Percentiles rank a stretch among this genome's conserved stretches.
Evolutionary conservation across 1,140 invertebrate species (phyloP).

Genomic region (Cyclargus thomasi): DNA sequence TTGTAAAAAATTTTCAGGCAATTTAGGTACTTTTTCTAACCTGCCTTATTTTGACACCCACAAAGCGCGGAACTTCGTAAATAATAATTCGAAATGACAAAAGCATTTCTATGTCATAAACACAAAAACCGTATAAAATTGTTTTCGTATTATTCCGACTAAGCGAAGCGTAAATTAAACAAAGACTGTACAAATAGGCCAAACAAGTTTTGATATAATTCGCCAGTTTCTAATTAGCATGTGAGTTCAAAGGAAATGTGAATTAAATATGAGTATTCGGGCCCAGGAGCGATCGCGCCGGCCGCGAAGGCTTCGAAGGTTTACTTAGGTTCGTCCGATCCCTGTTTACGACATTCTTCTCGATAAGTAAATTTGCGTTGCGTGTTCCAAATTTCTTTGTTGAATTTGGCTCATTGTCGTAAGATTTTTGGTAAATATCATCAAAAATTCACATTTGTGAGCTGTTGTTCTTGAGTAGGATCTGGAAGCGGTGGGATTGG

Average conservation of each 20-base stretch:
- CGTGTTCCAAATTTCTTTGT: constrained; percentile 12
- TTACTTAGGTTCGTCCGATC: constrained; percentile 58
- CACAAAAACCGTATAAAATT: not conserved
- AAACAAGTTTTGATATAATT: constrained; percentile 38
- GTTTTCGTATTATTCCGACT: not conserved
- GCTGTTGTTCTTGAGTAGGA: not conserved
- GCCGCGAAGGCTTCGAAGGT: constrained; percentile 51
- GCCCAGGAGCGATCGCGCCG: constrained; percentile 44
- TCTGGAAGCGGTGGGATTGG: not conserved
- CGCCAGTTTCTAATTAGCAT: constrained; percentile 44
- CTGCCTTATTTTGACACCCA: too few species aligned
- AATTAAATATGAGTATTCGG: constrained; percentile 73
- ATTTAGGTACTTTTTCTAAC: too few species aligned
- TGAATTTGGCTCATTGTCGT: not conserved
- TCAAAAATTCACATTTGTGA: constrained; percentile 6
- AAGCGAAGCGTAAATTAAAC: constrained; percentile 16
- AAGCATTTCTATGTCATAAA: not conserved
- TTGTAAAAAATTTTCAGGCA: too few species aligned
- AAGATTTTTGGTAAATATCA: constrained; percentile 11
- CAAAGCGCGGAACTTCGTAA: too few species aligned
- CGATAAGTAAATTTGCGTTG: constrained; percentile 14
- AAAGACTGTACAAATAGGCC: constrained; percentile 12
- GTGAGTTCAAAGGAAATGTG: constrained; percentile 41
- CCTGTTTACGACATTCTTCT: constrained; percentile 44
- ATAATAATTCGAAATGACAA: not conserved